Evolutionary conservation across 2,113 vertebrate genomes (phyloP).

Genomic region (Labeo catla): DNA sequence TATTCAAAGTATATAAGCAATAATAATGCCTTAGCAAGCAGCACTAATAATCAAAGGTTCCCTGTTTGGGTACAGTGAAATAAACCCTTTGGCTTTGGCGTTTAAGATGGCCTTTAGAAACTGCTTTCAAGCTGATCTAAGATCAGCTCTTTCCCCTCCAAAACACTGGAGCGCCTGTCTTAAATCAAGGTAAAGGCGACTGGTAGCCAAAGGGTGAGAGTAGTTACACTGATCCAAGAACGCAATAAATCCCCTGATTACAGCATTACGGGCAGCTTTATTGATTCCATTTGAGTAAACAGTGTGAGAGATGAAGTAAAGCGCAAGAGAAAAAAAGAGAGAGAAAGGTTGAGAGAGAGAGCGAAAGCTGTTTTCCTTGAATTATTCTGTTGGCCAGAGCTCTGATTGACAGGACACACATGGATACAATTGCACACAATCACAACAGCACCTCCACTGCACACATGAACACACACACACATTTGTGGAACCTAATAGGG

Average conservation of each 20-base stretch:
- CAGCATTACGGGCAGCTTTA: slow-evolving; percentile 35
- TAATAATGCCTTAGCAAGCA: background rate
- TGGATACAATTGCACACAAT: background rate
- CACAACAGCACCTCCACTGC: background rate
- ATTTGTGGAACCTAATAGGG: slow-evolving; percentile 12
- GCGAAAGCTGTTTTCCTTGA: slow-evolving; percentile 20
- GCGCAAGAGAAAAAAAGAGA: slow-evolving; percentile 13
- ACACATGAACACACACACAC: slow-evolving; percentile 26
- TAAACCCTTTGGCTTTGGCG: background rate
- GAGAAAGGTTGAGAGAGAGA: background rate
- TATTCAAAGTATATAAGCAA: slow-evolving; percentile 22
- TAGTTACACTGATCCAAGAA: slow-evolving; percentile 30
- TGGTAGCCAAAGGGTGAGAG: slow-evolving; percentile 32
- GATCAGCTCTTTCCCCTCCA: slow-evolving; percentile 4
- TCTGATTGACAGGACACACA: slow-evolving; percentile 27
- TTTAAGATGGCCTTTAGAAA: background rate
- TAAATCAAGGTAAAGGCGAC: slow-evolving; percentile 27
- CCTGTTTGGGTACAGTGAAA: slow-evolving; percentile 11
- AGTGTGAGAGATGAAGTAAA: slow-evolving; percentile 25
- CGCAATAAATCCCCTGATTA: slow-evolving; percentile 42
- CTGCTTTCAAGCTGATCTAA: slow-evolving; percentile 13
- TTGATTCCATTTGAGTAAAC: slow-evolving; percentile 45
- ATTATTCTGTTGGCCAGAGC: background rate
- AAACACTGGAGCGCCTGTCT: slow-evolving; percentile 11
- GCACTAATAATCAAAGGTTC: background rate